Evolutionary conservation across 2,113 vertebrate species (phyloP), one percentile per base, ranked within the genome.

Genomic region (Microtus montanus): DNA sequence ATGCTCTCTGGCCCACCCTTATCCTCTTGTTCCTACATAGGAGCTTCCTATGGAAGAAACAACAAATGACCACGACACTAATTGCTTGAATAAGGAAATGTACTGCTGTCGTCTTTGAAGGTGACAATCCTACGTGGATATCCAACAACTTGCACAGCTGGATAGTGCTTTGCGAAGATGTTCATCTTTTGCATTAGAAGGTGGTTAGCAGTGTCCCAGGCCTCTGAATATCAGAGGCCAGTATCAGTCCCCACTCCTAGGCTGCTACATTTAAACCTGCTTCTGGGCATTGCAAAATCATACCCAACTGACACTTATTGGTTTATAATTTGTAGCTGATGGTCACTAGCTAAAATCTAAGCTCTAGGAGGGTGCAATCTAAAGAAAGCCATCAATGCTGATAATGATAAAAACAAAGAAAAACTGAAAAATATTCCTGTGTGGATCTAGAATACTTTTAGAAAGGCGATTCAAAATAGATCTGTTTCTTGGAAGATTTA

Each of bases 381-480:
- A 44, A 64, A 64, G 58, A 64, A 64, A 84, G 17, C 2, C 8
- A 30, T 19, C 52, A 87, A 79, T 58, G 58, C 84, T 41, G 28
- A 44, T 13, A 92, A 85, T 63, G 13, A 64, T 4, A 82, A 19
- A 74, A 84, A 54, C 20, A 68, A 41, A 49, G 15, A 54, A 80
- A 87, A 84, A 49, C 7, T 13, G n/a, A 19, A 78, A 74, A 9
- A 54, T 52, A 71, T 94, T 86, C 58, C 4, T 75, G 3, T 24
- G 7, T 92, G 28, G 58, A 86, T 38, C 19, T 86, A 77, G 85
- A 61, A 91, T 44, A 54, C n/a, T 52, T 70, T 94, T 71, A 90
- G 87, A 87, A 97, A 92, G 68, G 52, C 38, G 92, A 58, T 84
- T 96, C 66, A 89, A 88, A 79, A 75, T 15, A 89, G 19, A 89